phyloP scores from a whole-genome alignment of 2,888 invertebrate species.

The Ormia ochracea region DNA sequence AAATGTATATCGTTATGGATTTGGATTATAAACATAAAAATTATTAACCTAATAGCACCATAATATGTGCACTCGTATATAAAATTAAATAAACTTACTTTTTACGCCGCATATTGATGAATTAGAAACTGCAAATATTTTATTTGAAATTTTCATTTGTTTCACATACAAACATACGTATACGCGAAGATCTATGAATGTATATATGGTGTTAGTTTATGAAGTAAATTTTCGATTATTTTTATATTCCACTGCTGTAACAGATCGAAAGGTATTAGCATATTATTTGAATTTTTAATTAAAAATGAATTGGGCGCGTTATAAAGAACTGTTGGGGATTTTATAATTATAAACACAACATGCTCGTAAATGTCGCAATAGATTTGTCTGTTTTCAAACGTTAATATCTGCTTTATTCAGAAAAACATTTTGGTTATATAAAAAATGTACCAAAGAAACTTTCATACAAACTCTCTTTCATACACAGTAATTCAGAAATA shows the following conservation, averaged over 20 bases:
- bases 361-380: conserved; percentile 40
- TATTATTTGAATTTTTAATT: not conserved
- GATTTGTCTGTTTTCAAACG: not conserved
- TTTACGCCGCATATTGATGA: conserved; percentile 69
- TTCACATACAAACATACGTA: not conserved
- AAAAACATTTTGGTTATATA: too few relatives aligned
- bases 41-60: not conserved
- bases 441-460: too few relatives aligned
- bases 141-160: conserved; percentile 6
- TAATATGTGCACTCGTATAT: not conserved
- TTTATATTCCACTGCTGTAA: not conserved
- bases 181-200: too few relatives aligned
- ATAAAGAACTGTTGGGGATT: not conserved
- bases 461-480: too few relatives aligned
- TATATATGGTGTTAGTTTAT: conserved; percentile 9
- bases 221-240: conserved; percentile 1
- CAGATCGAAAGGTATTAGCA: not conserved
- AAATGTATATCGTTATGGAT: not conserved
- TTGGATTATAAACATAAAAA: too few relatives aligned
- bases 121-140: not conserved
- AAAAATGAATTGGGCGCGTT: not conserved
- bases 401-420: too few relatives aligned
- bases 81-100: conserved; percentile 67
- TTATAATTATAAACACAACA: not conserved
- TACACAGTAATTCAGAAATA: too few relatives aligned